A percentile compares a stretch with the other conserved stretches of the same genome.
These are phyloP conservation scores for Marmota flaviventris DNA, from an alignment of 2,113 vertebrate species.

Conservation along the genomic window DNA sequence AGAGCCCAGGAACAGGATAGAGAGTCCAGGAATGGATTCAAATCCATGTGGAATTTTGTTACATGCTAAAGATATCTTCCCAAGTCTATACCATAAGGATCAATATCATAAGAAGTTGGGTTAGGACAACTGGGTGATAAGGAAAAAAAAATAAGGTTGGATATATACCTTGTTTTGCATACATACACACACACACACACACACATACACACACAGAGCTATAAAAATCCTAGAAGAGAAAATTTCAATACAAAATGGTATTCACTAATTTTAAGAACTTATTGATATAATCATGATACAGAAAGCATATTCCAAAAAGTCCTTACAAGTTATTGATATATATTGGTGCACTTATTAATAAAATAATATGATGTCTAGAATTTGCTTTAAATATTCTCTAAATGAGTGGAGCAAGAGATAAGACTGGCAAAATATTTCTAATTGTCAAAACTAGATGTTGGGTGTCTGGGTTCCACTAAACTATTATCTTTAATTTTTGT, in stretches of 20 bases:
- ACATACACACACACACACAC: not conserved
- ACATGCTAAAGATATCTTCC: not conserved
- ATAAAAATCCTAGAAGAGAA: not conserved
- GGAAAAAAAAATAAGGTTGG: not conserved
- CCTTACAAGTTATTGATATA: not conserved
- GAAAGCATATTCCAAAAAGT: not conserved
- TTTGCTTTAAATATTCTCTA: conserved; percentile 27
- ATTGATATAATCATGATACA: not conserved
- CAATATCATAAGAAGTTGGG: not conserved
- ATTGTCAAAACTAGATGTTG: not conserved
- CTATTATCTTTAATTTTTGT: not conserved
- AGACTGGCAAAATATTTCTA: not conserved
- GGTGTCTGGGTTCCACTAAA: not conserved
- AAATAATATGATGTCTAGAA: not conserved
- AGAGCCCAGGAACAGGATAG: not conserved
- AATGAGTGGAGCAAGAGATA: not conserved
- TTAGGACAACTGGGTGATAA: not conserved
- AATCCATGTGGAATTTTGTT: not conserved
- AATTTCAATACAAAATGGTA: not conserved
- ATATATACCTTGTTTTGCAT: not conserved
- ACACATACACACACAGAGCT: too few species aligned
- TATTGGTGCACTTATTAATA: not conserved
- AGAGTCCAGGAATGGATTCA: conserved; percentile 14
- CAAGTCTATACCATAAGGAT: not conserved
- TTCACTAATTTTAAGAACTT: not conserved